Conservation (phyloP, 2,797 vertebrate genomes). For the Peromyscus nudipes region DNA sequence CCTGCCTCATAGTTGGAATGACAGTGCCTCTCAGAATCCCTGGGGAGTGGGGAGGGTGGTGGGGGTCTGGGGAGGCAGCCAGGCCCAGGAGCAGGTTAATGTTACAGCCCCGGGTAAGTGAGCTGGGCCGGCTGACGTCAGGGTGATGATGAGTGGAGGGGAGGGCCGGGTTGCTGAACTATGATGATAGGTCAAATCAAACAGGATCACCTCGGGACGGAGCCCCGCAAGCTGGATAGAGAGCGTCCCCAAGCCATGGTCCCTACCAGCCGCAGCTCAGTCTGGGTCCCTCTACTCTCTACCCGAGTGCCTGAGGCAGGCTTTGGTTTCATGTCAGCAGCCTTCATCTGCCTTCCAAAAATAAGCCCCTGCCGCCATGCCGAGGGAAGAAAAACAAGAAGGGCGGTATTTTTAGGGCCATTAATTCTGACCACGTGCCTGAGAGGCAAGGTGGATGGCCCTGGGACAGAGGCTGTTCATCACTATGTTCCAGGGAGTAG, state of each 20-base stretch:
- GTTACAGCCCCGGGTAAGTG: slow-evolving; percentile 87
- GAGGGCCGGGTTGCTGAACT: slow-evolving; percentile 83
- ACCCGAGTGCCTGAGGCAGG: slow-evolving; percentile 88
- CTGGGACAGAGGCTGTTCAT: slow-evolving; percentile 95
- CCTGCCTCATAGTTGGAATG: slow-evolving; percentile 86
- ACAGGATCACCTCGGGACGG: slow-evolving; percentile 79
- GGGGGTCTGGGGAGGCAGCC: slow-evolving; percentile 79
- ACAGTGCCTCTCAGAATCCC: slow-evolving; percentile 82
- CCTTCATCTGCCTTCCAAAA: slow-evolving; percentile 95
- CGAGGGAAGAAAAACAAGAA: slow-evolving; percentile 97
- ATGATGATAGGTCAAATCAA: slow-evolving; percentile 88
- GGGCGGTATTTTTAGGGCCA: slow-evolving; percentile 99
- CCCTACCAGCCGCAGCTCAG: slow-evolving; percentile 90
- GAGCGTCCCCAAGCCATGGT: slow-evolving; percentile 94
- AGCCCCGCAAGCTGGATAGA: slow-evolving; percentile 61
- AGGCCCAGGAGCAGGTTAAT: slow-evolving; percentile 86
- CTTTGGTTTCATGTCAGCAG: slow-evolving; percentile 95
- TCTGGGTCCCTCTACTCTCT: slow-evolving; percentile 85
- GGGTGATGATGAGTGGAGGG: slow-evolving; percentile 90
- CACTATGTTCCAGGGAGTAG: slow-evolving; percentile 95
- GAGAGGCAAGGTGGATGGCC: slow-evolving; percentile 96
- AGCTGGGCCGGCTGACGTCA: slow-evolving; percentile 91
- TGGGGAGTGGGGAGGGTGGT: slow-evolving; percentile 58
- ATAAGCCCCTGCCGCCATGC: slow-evolving; percentile 97
- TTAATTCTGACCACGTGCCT: slow-evolving; percentile 98